Base-by-base conservation (phyloP, 23 tunicate genomes). In the Oikopleura albicans region DNA sequence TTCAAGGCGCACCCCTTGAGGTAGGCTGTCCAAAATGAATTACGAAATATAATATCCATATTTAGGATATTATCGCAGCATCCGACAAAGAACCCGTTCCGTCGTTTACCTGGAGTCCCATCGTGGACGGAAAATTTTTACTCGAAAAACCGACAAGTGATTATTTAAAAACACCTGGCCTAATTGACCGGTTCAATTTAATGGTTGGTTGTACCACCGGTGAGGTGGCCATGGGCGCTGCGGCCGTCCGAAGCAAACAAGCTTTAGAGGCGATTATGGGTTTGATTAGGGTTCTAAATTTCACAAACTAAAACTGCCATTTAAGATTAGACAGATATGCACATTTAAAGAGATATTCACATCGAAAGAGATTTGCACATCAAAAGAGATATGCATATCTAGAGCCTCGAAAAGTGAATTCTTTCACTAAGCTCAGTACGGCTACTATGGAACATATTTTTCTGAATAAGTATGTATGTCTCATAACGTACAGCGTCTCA, bases 201-300 rank as follows among this genome's bases (percentile, higher is more conserved):
- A 12, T 71, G 34, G 34, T 71, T 2, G 35, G 34, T 2, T 71
- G 79, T 37, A 71, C 79, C 4, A 31, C 36, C 2, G 79, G 79
- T 29, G 79, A 71, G 31, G 35, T 71, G 28, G 79, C 79, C 33
- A 71, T 71, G 79, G 79, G 79, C 2, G 79, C 79, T 29, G 79
- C 79, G 2, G 35, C 37, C 2, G 31, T 71, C 79, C 33, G 79
- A 71, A 71, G 4, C 2, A 71, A 71, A 29, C 4, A 71, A 2
- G 35, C 34, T 29, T 71, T 71, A 22, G 79, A 71, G 79, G 4
- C 22, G 63, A 49, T 49, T 22, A 49, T 49, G 63, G 22, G 22
- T 8, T 22, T 22, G 22, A 8, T 49, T 8, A 8, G 12, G 22
- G 63, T 12, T 49, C 12, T 49, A 49, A 49, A 8, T 8, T 8